phyloP scores from a whole-genome alignment of 2,888 invertebrate species.

The Boloria selene region DNA sequence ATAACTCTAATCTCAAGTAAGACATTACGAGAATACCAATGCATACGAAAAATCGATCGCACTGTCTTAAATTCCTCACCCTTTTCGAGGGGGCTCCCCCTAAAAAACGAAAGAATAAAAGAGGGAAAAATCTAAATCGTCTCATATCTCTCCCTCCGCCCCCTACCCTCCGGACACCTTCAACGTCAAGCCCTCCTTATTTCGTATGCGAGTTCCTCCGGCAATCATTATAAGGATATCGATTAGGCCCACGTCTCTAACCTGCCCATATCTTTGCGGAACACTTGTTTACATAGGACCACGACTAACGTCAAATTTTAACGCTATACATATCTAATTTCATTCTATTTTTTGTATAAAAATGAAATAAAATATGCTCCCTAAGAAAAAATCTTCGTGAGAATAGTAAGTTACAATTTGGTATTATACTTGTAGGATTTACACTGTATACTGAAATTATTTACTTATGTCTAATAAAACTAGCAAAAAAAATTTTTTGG shows the following conservation, averaged over 20 bases:
- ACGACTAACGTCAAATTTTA: constrained; percentile 35
- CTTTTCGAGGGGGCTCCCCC: constrained; percentile 81
- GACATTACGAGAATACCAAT: constrained; percentile 83
- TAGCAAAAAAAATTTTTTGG: too few relatives aligned
- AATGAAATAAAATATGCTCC: neutral
- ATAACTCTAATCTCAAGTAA: constrained; percentile 81
- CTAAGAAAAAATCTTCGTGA: too few relatives aligned
- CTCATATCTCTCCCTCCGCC: constrained; percentile 73
- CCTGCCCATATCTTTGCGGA: constrained; percentile 78
- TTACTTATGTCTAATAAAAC: too few relatives aligned
- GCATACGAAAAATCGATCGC: constrained; percentile 82
- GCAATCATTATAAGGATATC: constrained; percentile 84
- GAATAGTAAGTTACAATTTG: too few relatives aligned
- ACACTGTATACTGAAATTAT: too few relatives aligned
- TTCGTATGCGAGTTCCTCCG: constrained; percentile 83
- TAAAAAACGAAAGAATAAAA: constrained; percentile 82
- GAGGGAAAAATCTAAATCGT: constrained; percentile 83
- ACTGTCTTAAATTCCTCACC: constrained; percentile 83
- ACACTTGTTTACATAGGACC: constrained; percentile 68
- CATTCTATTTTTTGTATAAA: neutral
- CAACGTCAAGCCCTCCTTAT: constrained; percentile 80
- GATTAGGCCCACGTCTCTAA: constrained; percentile 79
- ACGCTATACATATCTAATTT: constrained; percentile 11
- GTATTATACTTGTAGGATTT: too few relatives aligned
- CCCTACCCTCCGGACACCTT: constrained; percentile 68